Base-by-base conservation (phyloP, 1,140 invertebrate species). In the Tribolium madens region DNA sequence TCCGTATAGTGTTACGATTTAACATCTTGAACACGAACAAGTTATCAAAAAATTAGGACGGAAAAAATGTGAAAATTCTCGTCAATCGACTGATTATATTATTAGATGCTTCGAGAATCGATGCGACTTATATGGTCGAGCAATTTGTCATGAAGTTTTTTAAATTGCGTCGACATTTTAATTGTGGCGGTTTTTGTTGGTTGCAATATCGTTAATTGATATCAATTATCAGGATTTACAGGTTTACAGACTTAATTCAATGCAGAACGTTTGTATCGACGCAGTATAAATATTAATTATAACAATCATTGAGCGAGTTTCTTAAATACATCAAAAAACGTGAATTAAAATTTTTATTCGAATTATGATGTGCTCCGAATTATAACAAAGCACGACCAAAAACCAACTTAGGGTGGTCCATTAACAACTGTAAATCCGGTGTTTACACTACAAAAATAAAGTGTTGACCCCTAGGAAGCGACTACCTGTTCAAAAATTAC, bases 141-240 rank as follows among this genome's bases (percentile, higher is more conserved):
- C 77, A 78, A 83, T 83, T 83, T 83, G 82, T 83, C 82, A 82
- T 81, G 68, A 64, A 46, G 75, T 83, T 82, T 83, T 82, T 78
- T 60, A 69, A 78, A 77, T 80, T 74, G 78, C 52, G 47, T 78
- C 74, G 80, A 81, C 80, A 79, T 81, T 81, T 81, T 81, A 81
- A 82, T 83, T 81, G 81, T 81, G 77, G 70, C 80, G 76, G 64
- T 82, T 83, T 82, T 83, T 82, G 68, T 71, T 33, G 12, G 36
- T 57, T 33, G 46, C 75, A 80, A 80, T 81, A 79, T 77, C 76
- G 77, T 75, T 79, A 82, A 83, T 80, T 80, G 80, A 81, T 81
- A 81, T 81, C 81, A 81, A 82, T 83, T 83, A 81, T 78, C 76
- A 82, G 80, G 82, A 82, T 82, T 82, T 82, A 83, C 78, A 53